Percentiles rank a stretch among this genome's conserved stretches.
These are phyloP conservation scores for Rhinolophus sinicus DNA, from an alignment of 2,113 vertebrate species.

Conservation along the genomic window DNA sequence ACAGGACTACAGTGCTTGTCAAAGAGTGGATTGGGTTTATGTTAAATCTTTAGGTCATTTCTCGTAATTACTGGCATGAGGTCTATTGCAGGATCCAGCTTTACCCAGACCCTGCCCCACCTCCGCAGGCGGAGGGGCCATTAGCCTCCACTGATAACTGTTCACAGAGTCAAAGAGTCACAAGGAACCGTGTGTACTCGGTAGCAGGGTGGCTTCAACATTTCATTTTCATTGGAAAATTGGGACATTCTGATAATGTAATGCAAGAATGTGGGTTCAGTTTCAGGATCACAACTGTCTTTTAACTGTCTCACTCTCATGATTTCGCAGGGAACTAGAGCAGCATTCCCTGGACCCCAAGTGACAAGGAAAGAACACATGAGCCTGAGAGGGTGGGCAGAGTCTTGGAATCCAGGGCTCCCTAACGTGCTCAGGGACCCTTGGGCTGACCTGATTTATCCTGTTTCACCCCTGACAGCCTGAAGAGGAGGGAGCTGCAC, in stretches of 20 bases:
- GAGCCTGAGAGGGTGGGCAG: accelerated
- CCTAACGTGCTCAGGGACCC: accelerated
- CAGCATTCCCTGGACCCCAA: too few species aligned
- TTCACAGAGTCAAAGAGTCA: neutral
- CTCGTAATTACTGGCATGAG: neutral
- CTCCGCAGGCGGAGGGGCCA: accelerated
- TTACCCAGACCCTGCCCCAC: neutral
- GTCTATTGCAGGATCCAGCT: neutral
- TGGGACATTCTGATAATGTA: neutral
- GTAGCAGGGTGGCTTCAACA: accelerated
- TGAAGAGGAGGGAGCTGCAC: accelerated
- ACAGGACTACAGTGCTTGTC: neutral
- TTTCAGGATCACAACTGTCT: neutral
- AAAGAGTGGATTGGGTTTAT: accelerated
- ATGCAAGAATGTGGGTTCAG: neutral
- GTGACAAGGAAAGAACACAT: neutral
- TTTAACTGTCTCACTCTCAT: accelerated
- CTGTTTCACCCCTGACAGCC: accelerated
- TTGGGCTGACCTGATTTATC: accelerated
- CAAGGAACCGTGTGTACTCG: accelerated
- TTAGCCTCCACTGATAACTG: accelerated
- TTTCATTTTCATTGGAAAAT: accelerated
- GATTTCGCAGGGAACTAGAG: neutral
- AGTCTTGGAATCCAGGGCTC: accelerated
- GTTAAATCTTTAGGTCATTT: neutral